Conservation (phyloP, 2,113 vertebrate species). For the Felis chaus region DNA sequence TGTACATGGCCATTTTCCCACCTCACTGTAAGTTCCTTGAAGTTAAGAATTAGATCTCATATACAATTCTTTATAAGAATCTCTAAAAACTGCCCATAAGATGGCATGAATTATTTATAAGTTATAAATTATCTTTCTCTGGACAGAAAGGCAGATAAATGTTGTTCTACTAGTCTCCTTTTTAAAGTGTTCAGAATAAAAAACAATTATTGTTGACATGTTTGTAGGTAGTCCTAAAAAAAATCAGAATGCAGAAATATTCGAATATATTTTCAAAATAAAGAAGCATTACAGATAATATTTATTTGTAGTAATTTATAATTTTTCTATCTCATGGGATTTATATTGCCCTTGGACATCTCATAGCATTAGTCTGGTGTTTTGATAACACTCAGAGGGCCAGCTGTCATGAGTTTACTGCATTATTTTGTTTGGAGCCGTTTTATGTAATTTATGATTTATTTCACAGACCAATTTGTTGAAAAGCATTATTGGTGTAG, state of each 20-base stretch:
- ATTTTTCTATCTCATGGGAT: not conserved
- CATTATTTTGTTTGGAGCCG: not conserved
- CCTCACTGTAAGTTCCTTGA: not conserved
- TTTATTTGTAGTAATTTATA: not conserved
- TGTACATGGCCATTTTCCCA: not conserved
- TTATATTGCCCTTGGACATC: not conserved
- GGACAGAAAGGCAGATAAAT: not conserved
- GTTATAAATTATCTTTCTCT: not conserved
- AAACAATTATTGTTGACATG: not conserved
- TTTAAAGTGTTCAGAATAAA: not conserved
- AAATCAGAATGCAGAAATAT: not conserved
- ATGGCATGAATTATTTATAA: not conserved
- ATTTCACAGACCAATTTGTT: constrained; percentile 3
- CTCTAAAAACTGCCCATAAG: not conserved
- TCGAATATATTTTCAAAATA: not conserved
- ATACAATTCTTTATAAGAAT: not conserved
- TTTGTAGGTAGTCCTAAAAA: not conserved
- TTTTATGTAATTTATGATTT: not conserved
- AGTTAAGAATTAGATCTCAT: not conserved
- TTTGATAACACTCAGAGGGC: not conserved
- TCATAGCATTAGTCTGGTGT: not conserved
- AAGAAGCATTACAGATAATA: not conserved
- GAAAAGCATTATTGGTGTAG: not conserved
- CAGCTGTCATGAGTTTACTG: not conserved
- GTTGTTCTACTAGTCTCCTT: not conserved